Evolutionary conservation across 2,113 vertebrate genomes (phyloP).

Genomic region (Zosterops hypoxanthus): DNA sequence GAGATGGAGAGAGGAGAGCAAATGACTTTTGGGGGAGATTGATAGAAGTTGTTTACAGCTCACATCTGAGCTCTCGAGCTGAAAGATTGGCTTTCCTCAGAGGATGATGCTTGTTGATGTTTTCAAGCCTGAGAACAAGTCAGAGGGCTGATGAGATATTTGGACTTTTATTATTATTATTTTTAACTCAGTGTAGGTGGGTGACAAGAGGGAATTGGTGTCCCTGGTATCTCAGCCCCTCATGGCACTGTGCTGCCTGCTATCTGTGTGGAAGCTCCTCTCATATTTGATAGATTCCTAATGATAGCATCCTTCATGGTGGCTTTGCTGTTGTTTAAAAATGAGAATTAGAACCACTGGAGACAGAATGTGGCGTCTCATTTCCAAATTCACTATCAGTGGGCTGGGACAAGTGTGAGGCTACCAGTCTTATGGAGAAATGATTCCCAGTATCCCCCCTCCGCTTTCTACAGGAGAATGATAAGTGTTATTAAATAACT

Average conservation of each 20-base stretch:
- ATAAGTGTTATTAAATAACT: not conserved
- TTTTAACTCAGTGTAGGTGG: conserved; percentile 37
- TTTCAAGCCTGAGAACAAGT: conserved; percentile 16
- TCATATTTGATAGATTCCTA: not conserved
- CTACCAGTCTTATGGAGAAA: not conserved
- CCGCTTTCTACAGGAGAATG: not conserved
- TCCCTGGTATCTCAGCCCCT: not conserved
- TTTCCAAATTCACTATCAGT: not conserved
- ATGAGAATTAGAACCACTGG: not conserved
- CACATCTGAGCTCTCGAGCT: not conserved
- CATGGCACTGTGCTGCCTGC: not conserved
- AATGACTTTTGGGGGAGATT: not conserved
- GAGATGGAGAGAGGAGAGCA: not conserved
- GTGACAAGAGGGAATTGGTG: not conserved
- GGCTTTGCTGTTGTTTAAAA: not conserved
- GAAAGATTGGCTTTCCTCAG: not conserved
- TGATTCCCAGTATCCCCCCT: not conserved
- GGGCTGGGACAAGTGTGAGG: not conserved
- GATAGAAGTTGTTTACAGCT: conserved; percentile 40
- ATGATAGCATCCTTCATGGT: fast-evolving
- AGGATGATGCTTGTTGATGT: not conserved
- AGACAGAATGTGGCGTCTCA: not conserved
- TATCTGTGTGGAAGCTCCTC: not conserved
- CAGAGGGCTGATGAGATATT: not conserved
- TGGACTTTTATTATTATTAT: not conserved